phyloP scores from a whole-genome alignment of 1,140 invertebrate species.

The Cylas formicarius region DNA sequence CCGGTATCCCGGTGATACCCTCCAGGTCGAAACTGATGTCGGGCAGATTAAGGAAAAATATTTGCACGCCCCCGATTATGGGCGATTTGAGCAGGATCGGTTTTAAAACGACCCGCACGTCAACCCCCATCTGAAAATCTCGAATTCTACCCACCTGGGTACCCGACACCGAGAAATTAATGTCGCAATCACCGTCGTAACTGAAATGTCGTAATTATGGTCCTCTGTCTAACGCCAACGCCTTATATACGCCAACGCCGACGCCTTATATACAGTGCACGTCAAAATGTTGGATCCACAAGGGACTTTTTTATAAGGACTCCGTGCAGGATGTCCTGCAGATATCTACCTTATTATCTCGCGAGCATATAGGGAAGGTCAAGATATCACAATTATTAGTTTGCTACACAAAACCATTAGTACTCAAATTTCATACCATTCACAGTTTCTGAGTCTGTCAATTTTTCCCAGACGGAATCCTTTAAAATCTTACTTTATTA shows the following conservation, averaged over 20 bases:
- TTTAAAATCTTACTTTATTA: too few relatives aligned
- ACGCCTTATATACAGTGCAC: background rate
- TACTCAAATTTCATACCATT: too few relatives aligned
- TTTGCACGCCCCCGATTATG: slow-evolving; percentile 79
- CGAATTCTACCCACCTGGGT: slow-evolving; percentile 75
- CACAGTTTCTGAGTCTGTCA: too few relatives aligned
- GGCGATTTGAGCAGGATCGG: slow-evolving; percentile 81
- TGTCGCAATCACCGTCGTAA: slow-evolving; percentile 89
- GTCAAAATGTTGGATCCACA: too few relatives aligned
- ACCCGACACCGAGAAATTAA: slow-evolving; percentile 75
- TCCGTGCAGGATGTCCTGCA: too few relatives aligned
- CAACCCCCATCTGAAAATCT: slow-evolving; percentile 77
- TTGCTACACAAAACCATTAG: too few relatives aligned
- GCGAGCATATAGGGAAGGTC: too few relatives aligned
- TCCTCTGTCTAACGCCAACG: background rate
- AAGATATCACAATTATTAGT: too few relatives aligned
- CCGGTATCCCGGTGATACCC: slow-evolving; percentile 85
- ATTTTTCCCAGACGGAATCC: too few relatives aligned
- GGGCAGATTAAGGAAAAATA: slow-evolving; percentile 92
- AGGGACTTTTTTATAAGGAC: too few relatives aligned
- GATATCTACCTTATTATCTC: too few relatives aligned
- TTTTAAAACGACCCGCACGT: slow-evolving; percentile 85
- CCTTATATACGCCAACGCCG: background rate
- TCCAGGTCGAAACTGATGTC: slow-evolving; percentile 92
- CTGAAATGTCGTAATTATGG: slow-evolving; percentile 47